Percentiles rank a stretch among this genome's conserved stretches.
phyloP scores from a whole-genome alignment of 2,113 vertebrate species.

The Archocentrus centrarchus region DNA sequence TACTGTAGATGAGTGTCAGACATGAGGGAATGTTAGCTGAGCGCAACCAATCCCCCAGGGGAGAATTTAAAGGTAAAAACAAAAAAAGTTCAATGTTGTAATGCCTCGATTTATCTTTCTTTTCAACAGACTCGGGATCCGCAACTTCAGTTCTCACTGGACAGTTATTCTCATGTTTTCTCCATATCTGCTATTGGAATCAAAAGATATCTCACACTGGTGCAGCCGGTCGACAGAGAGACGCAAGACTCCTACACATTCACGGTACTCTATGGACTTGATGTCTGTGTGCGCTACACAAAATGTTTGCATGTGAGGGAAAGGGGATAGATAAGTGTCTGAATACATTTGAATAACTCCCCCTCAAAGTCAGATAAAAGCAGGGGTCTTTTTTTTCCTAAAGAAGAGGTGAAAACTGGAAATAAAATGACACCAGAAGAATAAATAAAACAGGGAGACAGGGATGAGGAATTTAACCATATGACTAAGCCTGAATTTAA shows the following conservation, averaged over 20 bases:
- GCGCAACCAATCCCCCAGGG: background rate
- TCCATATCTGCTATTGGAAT: slow-evolving; percentile 88
- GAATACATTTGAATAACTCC: slow-evolving; percentile 37
- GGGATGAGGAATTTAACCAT: background rate
- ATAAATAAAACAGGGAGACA: background rate
- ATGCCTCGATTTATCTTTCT: slow-evolving; percentile 12
- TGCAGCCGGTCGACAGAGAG: slow-evolving; percentile 93
- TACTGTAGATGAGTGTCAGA: background rate
- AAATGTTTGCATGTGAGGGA: background rate
- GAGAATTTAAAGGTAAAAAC: slow-evolving; percentile 3
- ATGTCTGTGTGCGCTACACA: background rate
- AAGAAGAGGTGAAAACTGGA: background rate
- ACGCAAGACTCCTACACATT: slow-evolving; percentile 90
- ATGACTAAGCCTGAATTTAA: background rate
- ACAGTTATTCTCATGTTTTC: slow-evolving; percentile 87
- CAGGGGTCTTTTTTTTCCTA: background rate
- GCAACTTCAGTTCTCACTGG: slow-evolving; percentile 88
- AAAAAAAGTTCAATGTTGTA: background rate
- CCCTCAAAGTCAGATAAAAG: background rate
- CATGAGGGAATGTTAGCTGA: background rate
- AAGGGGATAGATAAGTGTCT: background rate
- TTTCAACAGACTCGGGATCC: slow-evolving; percentile 89
- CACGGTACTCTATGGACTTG: slow-evolving; percentile 80
- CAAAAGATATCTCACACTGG: slow-evolving; percentile 90
- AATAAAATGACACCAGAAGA: background rate